These are phyloP conservation scores for Theristicus caerulescens DNA, from an alignment of 2,113 vertebrate genomes.

Conservation along the genomic window DNA sequence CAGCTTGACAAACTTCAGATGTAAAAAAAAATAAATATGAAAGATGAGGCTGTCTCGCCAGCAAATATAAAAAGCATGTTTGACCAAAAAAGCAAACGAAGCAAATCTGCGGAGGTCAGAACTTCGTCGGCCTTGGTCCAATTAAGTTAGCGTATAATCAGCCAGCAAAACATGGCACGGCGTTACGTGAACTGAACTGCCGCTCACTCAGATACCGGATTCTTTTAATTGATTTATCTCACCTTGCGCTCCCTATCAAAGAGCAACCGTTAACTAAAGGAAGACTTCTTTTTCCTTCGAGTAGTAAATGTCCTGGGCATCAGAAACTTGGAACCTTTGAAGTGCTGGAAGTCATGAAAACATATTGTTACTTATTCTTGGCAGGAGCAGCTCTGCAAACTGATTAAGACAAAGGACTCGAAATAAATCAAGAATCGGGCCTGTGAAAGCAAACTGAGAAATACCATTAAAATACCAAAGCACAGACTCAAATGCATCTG, in stretches of 20 bases:
- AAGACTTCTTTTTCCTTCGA: conserved; percentile 14
- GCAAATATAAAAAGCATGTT: neutral
- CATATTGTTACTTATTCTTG: neutral
- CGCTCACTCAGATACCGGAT: neutral
- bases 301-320: conserved; percentile 30
- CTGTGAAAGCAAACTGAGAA: neutral
- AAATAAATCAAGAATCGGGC: neutral
- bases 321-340: neutral
- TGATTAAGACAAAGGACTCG: neutral
- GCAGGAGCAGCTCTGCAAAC: neutral
- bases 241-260: conserved; percentile 16
- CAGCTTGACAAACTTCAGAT: conserved; percentile 4
- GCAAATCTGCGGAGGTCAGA: neutral
- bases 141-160: neutral
- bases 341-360: conserved; percentile 44
- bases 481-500: neutral
- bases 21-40: conserved; percentile 15
- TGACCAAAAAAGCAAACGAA: neutral
- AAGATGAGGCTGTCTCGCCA: neutral
- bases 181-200: neutral
- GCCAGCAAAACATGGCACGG: neutral
- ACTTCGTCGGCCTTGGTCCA: neutral
- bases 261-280: conserved; percentile 10
- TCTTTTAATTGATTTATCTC: conserved; percentile 6
- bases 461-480: neutral